Base-by-base conservation (phyloP, 2,797 vertebrate species). In the Gadopsis bispinosus region DNA sequence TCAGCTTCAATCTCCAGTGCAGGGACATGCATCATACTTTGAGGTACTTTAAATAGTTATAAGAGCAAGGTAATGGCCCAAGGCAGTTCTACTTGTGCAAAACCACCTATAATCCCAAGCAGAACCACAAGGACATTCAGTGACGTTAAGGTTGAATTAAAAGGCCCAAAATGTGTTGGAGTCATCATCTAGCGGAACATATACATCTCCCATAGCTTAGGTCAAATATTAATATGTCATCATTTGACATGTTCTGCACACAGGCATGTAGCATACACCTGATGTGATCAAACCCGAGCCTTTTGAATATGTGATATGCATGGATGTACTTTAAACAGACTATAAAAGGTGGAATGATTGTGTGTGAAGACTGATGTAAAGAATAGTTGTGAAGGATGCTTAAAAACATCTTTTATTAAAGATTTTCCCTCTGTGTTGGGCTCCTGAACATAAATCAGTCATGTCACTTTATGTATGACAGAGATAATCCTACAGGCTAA, bases 21-120 rank as follows among this genome's bases (percentile, higher is more conserved):
- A 19, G 58, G 66, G 61, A 61, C 77, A 77, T 78, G 80, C 13
- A 68, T 90, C 82, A 67, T 45, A 69, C 79, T 84, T 29, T 71
- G 73, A 88, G n/a, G 64, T 51, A 65, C 72, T 87, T 89, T 84
- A 85, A 86, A 83, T 61, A 83, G 72, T 81, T 33, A 26, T 63
- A 77, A 84, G 76, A 78, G 63, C 60, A 11, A 73, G 62, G 77
- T 79, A 85, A 89, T 83, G 87, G 58, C 69, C 84, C 39, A 51
- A 64, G 69, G 87, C 68, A 9, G 48, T 20, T 77, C 69, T 81
- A 69, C 80, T 74, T 83, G 75, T 69, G 67, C 66, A 62, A 74
- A 76, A 73, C 39, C 73, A 67, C 47, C 63, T 47, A 60, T 84
- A 82, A 87, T 81, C 17, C 39, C 69, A 83, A 87, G 74, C 81